These are phyloP conservation scores for Spodoptera picta DNA, from an alignment of 2,888 invertebrate genomes.

Conservation along the genomic window DNA sequence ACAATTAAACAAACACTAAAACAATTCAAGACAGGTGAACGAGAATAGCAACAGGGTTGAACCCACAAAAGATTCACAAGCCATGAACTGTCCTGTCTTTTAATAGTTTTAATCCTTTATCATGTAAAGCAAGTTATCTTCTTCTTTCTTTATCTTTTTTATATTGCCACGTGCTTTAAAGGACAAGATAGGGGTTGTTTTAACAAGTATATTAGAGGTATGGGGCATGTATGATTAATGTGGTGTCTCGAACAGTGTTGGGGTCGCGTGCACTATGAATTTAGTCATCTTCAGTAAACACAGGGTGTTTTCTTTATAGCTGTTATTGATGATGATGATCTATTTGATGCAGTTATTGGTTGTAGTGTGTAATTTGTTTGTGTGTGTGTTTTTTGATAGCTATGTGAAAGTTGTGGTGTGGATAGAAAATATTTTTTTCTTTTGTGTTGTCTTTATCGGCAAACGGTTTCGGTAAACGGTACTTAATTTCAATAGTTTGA, in stretches of 20 bases:
- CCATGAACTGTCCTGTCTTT: conserved; percentile 79
- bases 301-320: conserved; percentile 29
- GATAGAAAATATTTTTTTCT: too few relatives aligned
- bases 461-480: too few relatives aligned
- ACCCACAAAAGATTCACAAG: conserved; percentile 68
- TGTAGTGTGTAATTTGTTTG: too few relatives aligned
- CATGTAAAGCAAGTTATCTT: conserved; percentile 85
- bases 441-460: too few relatives aligned
- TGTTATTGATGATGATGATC: conserved; percentile 2
- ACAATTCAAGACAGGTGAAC: conserved; percentile 70
- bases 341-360: too few relatives aligned
- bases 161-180: conserved; percentile 69
- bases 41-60: conserved; percentile 72
- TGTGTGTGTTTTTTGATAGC: too few relatives aligned
- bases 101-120: conserved; percentile 80
- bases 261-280: conserved; percentile 75
- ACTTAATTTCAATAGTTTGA: too few relatives aligned
- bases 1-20: neutral
- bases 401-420: too few relatives aligned
- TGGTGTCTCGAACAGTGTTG: conserved; percentile 85
- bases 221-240: conserved; percentile 86
- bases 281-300: conserved; percentile 65
- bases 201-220: conserved; percentile 86
- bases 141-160: conserved; percentile 76
- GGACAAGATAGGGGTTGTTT: conserved; percentile 88